A percentile compares a stretch with the other conserved stretches of the same genome.
These are phyloP conservation scores for Pseudomyrmex dendroicus DNA, from an alignment of 1,140 invertebrate species.

Conservation along the genomic window DNA sequence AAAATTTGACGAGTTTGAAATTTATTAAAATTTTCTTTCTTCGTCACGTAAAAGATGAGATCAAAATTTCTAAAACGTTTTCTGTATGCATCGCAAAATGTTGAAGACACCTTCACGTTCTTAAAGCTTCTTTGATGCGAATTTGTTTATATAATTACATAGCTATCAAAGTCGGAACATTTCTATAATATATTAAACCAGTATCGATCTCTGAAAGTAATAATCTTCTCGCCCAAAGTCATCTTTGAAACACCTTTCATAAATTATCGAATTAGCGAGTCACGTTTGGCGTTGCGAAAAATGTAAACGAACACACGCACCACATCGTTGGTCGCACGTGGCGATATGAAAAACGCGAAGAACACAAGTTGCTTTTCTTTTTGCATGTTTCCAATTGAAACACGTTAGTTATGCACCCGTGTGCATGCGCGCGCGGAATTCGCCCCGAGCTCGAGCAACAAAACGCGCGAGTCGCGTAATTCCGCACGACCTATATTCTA, in stretches of 20 bases:
- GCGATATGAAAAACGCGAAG: conserved; percentile 26
- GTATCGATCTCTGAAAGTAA: conserved; percentile 9
- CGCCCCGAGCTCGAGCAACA: conserved; percentile 29
- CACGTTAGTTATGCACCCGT: conserved; percentile 47
- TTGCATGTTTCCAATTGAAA: conserved; percentile 34
- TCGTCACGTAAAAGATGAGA: background rate
- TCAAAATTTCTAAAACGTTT: background rate
- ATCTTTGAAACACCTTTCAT: no score
- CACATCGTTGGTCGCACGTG: background rate
- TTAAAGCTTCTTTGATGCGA: background rate
- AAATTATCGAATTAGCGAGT: no score
- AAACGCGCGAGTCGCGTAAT: conserved; percentile 68
- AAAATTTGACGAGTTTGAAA: no score
- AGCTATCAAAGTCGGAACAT: background rate
- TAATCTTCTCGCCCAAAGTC: background rate
- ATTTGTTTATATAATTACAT: background rate
- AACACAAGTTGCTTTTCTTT: conserved; percentile 12
- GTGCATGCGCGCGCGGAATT: conserved; percentile 4
- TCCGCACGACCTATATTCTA: conserved; percentile 74
- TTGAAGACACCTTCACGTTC: background rate
- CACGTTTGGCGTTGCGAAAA: background rate
- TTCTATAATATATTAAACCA: background rate
- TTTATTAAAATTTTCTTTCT: no score
- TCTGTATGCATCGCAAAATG: background rate
- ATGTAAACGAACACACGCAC: background rate